These are phyloP conservation scores for Phoeniculus purpureus DNA, from an alignment of 2,797 vertebrate species.

Conservation along the genomic window DNA sequence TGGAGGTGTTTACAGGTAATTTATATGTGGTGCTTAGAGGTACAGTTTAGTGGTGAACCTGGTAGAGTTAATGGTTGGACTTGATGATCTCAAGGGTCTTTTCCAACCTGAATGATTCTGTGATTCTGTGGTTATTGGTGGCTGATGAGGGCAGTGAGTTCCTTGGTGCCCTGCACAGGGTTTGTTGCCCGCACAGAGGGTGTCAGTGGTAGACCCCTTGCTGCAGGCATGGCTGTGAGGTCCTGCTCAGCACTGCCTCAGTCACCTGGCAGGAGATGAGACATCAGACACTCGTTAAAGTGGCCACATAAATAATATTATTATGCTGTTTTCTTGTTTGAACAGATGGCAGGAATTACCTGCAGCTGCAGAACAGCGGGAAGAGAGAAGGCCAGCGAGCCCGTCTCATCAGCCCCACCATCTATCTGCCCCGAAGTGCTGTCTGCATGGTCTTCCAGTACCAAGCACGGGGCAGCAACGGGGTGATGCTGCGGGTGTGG, in stretches of 20 bases:
- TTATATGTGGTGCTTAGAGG: too few relatives aligned
- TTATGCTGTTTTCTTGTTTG: slow-evolving; percentile 3
- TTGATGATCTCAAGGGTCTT: too few relatives aligned
- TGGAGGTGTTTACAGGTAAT: too few relatives aligned
- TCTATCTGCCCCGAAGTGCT: slow-evolving; percentile 85
- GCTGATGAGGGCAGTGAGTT: too few relatives aligned
- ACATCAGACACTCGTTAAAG: background rate
- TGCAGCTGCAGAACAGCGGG: slow-evolving; percentile 82
- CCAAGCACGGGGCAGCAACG: slow-evolving; percentile 86
- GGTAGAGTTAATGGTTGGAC: too few relatives aligned
- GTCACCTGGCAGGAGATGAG: background rate
- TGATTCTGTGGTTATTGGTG: too few relatives aligned
- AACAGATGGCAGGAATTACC: slow-evolving; percentile 76
- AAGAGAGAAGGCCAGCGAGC: slow-evolving; percentile 85
- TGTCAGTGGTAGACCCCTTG: background rate
- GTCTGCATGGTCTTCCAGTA: slow-evolving; percentile 93
- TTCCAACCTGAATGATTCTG: too few relatives aligned
- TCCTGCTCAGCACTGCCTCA: background rate
- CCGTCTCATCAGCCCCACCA: slow-evolving; percentile 86
- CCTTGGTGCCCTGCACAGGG: too few relatives aligned
- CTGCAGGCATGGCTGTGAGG: background rate
- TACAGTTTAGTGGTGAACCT: too few relatives aligned
- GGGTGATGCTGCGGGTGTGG: slow-evolving; percentile 87
- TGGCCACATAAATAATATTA: background rate
- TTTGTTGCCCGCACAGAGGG: background rate